Evolutionary conservation across 2,113 vertebrate species (phyloP).

Genomic region (Cephalophus harveyi): DNA sequence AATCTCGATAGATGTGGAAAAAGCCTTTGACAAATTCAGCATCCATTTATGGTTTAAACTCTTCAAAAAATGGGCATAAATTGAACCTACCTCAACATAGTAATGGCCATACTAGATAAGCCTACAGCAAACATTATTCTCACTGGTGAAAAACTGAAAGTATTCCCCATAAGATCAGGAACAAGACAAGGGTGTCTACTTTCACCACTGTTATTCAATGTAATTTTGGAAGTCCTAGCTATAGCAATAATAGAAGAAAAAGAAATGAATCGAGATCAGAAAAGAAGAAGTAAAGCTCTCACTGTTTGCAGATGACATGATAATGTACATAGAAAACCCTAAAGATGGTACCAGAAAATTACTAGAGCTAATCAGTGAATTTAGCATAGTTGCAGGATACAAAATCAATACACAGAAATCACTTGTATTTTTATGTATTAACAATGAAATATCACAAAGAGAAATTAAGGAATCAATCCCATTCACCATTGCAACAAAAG

Average conservation of each 20-base stretch:
- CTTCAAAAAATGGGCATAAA: background rate
- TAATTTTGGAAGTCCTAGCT: too few species aligned
- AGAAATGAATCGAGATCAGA: too few species aligned
- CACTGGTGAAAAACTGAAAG: too few species aligned
- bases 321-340: background rate
- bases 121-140: background rate
- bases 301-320: background rate
- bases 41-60: background rate
- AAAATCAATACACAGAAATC: background rate
- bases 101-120: background rate
- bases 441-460: background rate
- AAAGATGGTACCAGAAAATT: background rate
- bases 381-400: background rate
- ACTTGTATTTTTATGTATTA: background rate
- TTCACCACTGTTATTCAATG: too few species aligned
- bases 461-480: background rate
- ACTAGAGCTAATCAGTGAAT: background rate
- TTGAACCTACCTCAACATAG: background rate
- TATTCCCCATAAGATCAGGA: too few species aligned
- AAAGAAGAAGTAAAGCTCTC: too few species aligned
- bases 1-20: background rate
- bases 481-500: background rate
- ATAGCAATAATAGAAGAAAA: too few species aligned
- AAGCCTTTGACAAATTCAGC: background rate
- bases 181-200: too few species aligned